These are phyloP conservation scores for Pogona vitticeps DNA, from an alignment of 2,113 vertebrate species.

Conservation along the genomic window DNA sequence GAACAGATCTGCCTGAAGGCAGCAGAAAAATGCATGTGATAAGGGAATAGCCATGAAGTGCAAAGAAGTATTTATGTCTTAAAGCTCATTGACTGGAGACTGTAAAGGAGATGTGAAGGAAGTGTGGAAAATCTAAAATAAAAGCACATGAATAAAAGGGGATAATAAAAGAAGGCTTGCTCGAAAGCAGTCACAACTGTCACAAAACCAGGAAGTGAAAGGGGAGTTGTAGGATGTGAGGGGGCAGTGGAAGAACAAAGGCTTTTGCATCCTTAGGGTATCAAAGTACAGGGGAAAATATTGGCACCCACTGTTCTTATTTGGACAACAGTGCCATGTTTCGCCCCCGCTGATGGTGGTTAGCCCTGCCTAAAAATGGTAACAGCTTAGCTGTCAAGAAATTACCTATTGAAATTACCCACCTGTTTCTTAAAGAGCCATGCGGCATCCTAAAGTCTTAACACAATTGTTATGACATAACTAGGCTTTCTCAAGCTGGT, in stretches of 20 bases:
- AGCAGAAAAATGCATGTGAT: conserved; percentile 68
- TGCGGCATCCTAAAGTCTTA: background rate
- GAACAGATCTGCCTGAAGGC: conserved; percentile 70
- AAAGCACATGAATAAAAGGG: conserved; percentile 58
- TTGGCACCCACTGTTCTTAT: background rate
- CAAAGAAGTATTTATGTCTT: conserved; percentile 70
- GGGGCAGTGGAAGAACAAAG: conserved; percentile 55
- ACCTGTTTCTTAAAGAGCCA: no score
- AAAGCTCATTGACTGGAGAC: conserved; percentile 62
- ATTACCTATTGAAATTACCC: no score
- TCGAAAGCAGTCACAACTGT: conserved; percentile 58
- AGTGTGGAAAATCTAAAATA: conserved; percentile 73
- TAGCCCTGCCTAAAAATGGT: background rate
- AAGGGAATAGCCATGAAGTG: conserved; percentile 71
- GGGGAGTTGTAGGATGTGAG: conserved; percentile 16
- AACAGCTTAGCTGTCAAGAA: no score
- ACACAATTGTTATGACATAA: background rate
- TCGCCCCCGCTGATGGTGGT: background rate
- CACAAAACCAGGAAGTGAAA: conserved; percentile 43
- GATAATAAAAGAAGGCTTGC: conserved; percentile 63
- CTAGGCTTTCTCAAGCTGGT: no score
- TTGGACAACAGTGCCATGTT: background rate
- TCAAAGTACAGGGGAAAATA: no score
- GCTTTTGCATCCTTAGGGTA: conserved; percentile 7
- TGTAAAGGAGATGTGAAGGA: conserved; percentile 70